Base-by-base conservation (phyloP, 2,888 invertebrate species). In the Lithosia quadra region DNA sequence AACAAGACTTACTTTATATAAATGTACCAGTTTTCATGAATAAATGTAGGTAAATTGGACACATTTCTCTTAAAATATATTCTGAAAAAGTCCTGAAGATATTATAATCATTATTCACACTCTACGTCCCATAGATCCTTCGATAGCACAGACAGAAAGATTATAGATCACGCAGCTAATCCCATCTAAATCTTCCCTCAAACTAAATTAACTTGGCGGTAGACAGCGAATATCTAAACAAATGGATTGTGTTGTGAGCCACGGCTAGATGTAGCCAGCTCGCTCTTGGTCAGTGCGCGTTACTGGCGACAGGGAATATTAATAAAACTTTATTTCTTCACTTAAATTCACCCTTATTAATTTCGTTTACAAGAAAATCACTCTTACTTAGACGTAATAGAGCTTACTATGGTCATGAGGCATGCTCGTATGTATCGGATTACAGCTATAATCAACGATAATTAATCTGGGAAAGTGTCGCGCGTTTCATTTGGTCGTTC, bases 301-400 rank as follows among this genome's bases (percentile, higher is more conserved):
- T 59, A 59, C 72, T 70, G 59, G 22, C 39, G 58, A 28, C 28
- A 28, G 28, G 28, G 28, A 28, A 59, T 43, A 72, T 69, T 79
- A 68, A 77, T 79, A 72, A 74, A 72, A 71, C 67, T 78, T 79
- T 78, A 78, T 74, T 67, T 68, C 59, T 57, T 68, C n/a, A 59
- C 67, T 69, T 73, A 71, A 71, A 55, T 59, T 43, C 68, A 71
- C 55, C 67, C 67, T 56, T 71, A 56, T 67, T 68, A 53, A 59
- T 22, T 58, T 53, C 0, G 2, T n/a, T 5, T 11, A 67, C 5
- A 7, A 53, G 11, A 68, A 68, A 74, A 59, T 43, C 22, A 57
- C 9, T 61, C 43, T 58, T 58, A 33, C 10, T 1, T 11, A 34
- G 15, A 15, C 5, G 22, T 49, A 13, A 49, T 28, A 62, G 49